phyloP scores from a whole-genome alignment of 1,140 invertebrate species.

The Camponotus pennsylvanicus region DNA sequence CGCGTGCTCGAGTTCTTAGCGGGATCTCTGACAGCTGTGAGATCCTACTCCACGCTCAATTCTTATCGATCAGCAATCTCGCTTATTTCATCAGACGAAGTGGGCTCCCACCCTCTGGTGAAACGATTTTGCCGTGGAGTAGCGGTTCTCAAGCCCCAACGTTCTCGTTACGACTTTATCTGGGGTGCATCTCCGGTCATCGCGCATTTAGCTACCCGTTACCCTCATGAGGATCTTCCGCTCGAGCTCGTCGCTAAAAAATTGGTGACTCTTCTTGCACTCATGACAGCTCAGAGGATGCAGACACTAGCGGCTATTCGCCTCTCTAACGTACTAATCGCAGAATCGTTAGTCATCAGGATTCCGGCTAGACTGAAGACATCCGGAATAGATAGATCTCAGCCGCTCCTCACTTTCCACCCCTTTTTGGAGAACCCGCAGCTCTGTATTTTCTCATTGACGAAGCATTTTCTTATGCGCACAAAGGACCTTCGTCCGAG shows the following conservation, averaged over 20 bases:
- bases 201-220: not conserved
- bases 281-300: too few species aligned
- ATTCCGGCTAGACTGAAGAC: too few species aligned
- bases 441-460: too few species aligned
- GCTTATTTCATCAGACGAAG: not conserved
- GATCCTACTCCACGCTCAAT: not conserved
- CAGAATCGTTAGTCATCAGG: too few species aligned
- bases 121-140: not conserved
- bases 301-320: too few species aligned
- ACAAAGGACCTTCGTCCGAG: too few species aligned
- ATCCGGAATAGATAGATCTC: too few species aligned
- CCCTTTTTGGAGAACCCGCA: too few species aligned
- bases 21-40: not conserved
- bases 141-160: not conserved
- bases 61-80: not conserved
- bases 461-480: too few species aligned
- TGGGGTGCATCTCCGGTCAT: not conserved
- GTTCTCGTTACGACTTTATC: not conserved
- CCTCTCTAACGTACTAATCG: too few species aligned
- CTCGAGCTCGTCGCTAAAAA: not conserved
- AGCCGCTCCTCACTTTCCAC: too few species aligned
- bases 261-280: not conserved
- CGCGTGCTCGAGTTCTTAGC: not conserved
- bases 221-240: not conserved
- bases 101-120: not conserved